Conservation (phyloP, 2,888 invertebrate species). For the Byasa hedistus region DNA sequence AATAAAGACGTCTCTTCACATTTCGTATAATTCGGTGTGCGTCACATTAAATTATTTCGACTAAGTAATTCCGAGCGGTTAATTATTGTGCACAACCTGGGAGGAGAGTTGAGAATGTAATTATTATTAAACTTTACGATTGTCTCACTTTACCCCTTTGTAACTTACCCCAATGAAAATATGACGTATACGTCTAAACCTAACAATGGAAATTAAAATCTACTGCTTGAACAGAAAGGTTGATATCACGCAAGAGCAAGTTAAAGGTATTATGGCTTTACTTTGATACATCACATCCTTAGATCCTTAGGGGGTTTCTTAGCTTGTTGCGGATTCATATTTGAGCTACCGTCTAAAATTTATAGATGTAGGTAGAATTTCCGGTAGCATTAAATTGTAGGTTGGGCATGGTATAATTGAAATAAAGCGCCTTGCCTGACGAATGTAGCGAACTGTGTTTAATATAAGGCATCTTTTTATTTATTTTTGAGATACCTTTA, state of each 20-base stretch:
- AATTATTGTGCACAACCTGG: constrained; percentile 78
- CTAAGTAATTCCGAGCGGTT: constrained; percentile 80
- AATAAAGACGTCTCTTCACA: constrained; percentile 42
- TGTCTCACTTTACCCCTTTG: constrained; percentile 79
- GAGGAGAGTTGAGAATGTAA: constrained; percentile 80
- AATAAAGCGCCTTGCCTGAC: constrained; percentile 17
- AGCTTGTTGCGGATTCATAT: constrained; percentile 77
- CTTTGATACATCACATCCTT: constrained; percentile 55
- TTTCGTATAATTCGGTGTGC: constrained; percentile 59
- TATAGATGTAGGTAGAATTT: constrained; percentile 44
- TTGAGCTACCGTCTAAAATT: constrained; percentile 68
- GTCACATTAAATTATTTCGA: constrained; percentile 80
- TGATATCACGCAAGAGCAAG: constrained; percentile 41
- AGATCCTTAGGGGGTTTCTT: constrained; percentile 78
- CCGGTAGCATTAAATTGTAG: constrained; percentile 23
- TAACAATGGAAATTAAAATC: constrained; percentile 41
- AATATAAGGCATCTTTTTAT: too few relatives aligned
- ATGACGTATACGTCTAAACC: constrained; percentile 42
- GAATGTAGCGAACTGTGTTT: constrained; percentile 1
- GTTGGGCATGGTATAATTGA: constrained; percentile 21
- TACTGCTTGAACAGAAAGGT: constrained; percentile 39
- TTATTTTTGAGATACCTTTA: too few relatives aligned
- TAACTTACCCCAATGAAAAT: constrained; percentile 41
- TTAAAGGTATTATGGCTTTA: constrained; percentile 36
- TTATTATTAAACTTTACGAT: constrained; percentile 81